A percentile compares a stretch with the other conserved stretches of the same genome.
These are phyloP conservation scores for Ivindomyrus marchei DNA, from an alignment of 2,113 vertebrate genomes.

Conservation along the genomic window DNA sequence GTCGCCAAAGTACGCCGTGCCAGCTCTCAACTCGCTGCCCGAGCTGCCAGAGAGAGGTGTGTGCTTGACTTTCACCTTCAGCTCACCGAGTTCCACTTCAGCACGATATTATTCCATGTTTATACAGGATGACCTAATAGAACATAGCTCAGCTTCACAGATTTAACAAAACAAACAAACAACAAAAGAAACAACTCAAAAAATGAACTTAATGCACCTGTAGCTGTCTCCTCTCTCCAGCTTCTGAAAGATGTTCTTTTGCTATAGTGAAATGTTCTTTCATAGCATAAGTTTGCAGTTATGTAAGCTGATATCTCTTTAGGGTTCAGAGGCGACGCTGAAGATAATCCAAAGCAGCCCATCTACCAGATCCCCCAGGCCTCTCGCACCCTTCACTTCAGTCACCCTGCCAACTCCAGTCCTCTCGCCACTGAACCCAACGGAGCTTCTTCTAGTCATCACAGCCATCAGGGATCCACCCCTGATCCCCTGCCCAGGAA, in stretches of 20 bases:
- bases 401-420: conserved; percentile 28
- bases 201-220: neutral
- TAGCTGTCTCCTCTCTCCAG: neutral
- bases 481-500: conserved; percentile 44
- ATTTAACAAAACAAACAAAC: neutral
- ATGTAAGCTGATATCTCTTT: neutral
- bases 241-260: neutral
- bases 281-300: neutral
- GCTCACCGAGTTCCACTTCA: neutral
- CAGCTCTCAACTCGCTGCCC: conserved; percentile 40
- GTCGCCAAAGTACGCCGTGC: conserved; percentile 42
- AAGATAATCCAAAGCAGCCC: conserved; percentile 24
- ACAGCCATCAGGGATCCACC: conserved; percentile 17
- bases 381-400: conserved; percentile 6
- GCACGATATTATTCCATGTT: neutral
- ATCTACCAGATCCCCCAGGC: conserved; percentile 35
- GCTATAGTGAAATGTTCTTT: neutral
- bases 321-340: conserved; percentile 31
- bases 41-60: conserved; percentile 47
- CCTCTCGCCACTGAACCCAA: conserved; percentile 39
- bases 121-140: neutral
- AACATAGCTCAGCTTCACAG: neutral
- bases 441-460: conserved; percentile 24
- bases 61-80: neutral
- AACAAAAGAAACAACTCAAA: neutral